Base-by-base conservation (phyloP, 2,888 invertebrate genomes). In the Camptogramma bilineatum region DNA sequence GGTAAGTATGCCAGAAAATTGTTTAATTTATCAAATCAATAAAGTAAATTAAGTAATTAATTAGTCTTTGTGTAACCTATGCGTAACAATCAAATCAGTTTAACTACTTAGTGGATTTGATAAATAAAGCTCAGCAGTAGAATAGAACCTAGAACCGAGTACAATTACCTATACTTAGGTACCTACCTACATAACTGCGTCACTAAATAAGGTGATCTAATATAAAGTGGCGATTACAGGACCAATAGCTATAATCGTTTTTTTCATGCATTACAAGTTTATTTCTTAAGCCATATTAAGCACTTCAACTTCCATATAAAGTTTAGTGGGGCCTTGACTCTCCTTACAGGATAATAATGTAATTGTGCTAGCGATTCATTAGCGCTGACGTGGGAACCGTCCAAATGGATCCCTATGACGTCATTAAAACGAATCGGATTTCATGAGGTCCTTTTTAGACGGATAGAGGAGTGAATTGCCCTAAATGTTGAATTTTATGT, bases 331-430 rank as follows among this genome's bases (percentile, higher is more conserved):
- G 74, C 86, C 88, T 88, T 86, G 82, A 56, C 79, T 69, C 74
- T 77, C 88, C 89, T 84, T 87, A 85, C 68, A 79, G 72, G 80
- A 85, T 79, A 82, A 79, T 76, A 83, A 84, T 81, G 75, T 85
- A 82, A 86, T 85, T 84, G 82, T 82, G 70, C 73, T 78, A 72
- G 76, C 75, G 78, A 76, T 77, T 76, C 79, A 83, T 87, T 83
- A 83, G 73, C 73, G 75, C 75, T 88, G 90, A 88, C 89, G 86
- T 84, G 76, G 79, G 84, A 82, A 80, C 78, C 73, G 66, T 74
- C 87, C 87, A 83, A 86, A 88, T 85, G 75, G 80, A 88, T 85
- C 81, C 81, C 60, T 75, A 80, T 89, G 88, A 90, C 90, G 89
- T 87, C 82, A 84, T 78, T 73, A 62, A 68, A 71, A 79, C 72